Percentiles rank a stretch among this genome's conserved stretches.
Conservation (phyloP, 2,113 vertebrate species). For the Oenanthe oenanthe region DNA sequence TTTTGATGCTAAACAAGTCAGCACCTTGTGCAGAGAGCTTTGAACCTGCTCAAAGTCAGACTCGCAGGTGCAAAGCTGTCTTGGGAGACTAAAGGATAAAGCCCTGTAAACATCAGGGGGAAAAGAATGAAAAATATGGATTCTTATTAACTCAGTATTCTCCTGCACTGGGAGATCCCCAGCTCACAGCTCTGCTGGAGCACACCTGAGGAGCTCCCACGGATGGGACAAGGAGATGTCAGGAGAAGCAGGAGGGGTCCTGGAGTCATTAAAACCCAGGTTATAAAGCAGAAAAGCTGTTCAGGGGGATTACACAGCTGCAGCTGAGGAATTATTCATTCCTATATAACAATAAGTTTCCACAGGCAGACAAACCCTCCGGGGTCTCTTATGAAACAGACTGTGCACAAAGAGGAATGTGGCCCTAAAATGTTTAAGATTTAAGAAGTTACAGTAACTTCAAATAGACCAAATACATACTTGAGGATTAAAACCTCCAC, state of each 20-base stretch:
- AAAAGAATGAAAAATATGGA: neutral
- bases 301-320: neutral
- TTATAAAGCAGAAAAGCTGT: neutral
- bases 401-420: neutral
- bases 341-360: neutral
- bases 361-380: neutral
- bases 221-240: fast-evolving
- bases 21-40: neutral
- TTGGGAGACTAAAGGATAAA: neutral
- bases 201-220: neutral
- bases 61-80: neutral
- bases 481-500: constrained; percentile 13
- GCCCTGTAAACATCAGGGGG: neutral
- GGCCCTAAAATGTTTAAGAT: constrained; percentile 37
- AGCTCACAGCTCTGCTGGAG: neutral
- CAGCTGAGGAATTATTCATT: neutral
- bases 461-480: constrained; percentile 16
- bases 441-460: constrained; percentile 16
- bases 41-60: neutral
- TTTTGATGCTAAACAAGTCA: constrained; percentile 9
- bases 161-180: neutral
- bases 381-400: neutral
- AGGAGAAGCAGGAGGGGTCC: neutral
- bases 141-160: neutral
- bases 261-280: neutral